Percentiles rank a stretch among this genome's conserved stretches.
Conservation (phyloP, 2,113 vertebrate species). For the Muntiacus muntjak region DNA sequence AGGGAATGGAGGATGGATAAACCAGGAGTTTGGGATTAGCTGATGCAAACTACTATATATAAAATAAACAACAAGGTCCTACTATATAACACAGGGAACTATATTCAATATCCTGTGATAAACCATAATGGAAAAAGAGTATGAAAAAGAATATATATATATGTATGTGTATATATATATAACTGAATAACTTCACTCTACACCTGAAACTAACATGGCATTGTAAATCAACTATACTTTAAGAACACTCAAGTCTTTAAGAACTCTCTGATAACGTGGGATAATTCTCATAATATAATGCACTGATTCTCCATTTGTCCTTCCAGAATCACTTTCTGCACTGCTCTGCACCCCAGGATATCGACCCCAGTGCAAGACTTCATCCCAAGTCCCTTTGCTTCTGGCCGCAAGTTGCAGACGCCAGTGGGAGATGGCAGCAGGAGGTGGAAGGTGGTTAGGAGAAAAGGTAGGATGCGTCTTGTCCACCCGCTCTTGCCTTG, state of each 20-base stretch:
- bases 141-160: not conserved
- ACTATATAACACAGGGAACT: not conserved
- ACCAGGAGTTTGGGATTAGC: not conserved
- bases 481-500: not conserved
- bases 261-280: not conserved
- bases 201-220: not conserved
- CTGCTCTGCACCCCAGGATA: not conserved
- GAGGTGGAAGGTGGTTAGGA: not conserved
- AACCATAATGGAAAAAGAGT: not conserved
- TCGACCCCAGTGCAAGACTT: not conserved
- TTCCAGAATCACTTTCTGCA: not conserved
- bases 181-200: not conserved
- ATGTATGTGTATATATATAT: not conserved
- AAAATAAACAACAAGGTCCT: not conserved
- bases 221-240: not conserved
- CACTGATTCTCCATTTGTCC: not conserved
- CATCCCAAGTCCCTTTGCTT: not conserved
- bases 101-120: not conserved
- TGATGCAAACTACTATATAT: not conserved
- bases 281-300: not conserved
- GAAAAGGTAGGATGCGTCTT: not conserved
- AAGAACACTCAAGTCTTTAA: not conserved
- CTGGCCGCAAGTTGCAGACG: not conserved
- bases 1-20: not conserved
- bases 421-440: not conserved